These are phyloP conservation scores for Protodeltote pygarga DNA, from an alignment of 2,888 invertebrate species.

Conservation along the genomic window DNA sequence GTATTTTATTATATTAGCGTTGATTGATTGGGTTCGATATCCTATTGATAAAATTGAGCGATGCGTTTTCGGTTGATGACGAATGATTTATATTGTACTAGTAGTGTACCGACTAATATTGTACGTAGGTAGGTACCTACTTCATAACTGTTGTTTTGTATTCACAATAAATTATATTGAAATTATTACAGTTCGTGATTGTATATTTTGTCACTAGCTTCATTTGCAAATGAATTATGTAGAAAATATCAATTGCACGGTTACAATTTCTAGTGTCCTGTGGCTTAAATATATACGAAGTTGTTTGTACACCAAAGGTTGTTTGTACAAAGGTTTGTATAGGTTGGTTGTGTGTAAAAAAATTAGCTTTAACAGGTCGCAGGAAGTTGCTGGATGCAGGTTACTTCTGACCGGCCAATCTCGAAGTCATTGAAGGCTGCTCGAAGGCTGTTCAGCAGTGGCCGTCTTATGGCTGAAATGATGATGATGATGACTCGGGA, in stretches of 20 bases:
- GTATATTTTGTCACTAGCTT: constrained; percentile 35
- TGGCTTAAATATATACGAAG: too few relatives aligned
- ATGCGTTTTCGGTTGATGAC: constrained; percentile 35
- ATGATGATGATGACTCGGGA: too few relatives aligned
- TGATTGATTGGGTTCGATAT: constrained; percentile 52
- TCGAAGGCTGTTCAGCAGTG: too few relatives aligned
- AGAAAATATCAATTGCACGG: constrained; percentile 16
- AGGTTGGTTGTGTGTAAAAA: too few relatives aligned
- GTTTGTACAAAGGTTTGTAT: too few relatives aligned
- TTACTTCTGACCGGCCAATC: too few relatives aligned
- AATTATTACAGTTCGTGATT: constrained; percentile 28
- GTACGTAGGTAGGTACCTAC: constrained; percentile 10
- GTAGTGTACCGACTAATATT: constrained; percentile 5
- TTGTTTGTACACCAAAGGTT: too few relatives aligned
- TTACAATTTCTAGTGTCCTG: not conserved
- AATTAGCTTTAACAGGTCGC: too few relatives aligned
- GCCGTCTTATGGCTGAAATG: too few relatives aligned
- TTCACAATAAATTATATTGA: constrained; percentile 39
- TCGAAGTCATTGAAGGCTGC: too few relatives aligned
- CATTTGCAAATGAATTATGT: constrained; percentile 21
- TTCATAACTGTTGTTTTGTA: constrained; percentile 4
- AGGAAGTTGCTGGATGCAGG: too few relatives aligned
- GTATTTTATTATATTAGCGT: constrained; percentile 51
- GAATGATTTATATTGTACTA: constrained; percentile 13
- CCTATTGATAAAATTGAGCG: constrained; percentile 47